A percentile compares a stretch with the other conserved stretches of the same genome.
Evolutionary conservation across 1,140 invertebrate genomes (phyloP).

Genomic region (Euschistus heros): DNA sequence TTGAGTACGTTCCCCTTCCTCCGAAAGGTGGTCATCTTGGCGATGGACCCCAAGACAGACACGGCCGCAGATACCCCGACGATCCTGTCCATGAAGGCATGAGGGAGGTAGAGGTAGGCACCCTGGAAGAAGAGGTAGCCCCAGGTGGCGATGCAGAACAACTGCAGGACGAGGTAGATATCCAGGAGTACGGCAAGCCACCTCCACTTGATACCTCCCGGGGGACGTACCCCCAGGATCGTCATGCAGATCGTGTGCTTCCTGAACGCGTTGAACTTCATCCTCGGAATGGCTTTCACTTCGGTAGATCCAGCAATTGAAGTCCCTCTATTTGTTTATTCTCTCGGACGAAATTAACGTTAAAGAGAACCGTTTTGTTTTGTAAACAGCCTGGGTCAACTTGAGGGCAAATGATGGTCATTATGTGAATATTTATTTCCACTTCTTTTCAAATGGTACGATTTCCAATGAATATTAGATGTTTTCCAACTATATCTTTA

Average conservation of each 20-base stretch:
- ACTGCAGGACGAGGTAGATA: neutral
- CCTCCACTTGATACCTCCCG: neutral
- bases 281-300: neutral
- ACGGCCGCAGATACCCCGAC: neutral
- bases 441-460: no score
- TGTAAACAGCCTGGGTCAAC: no score
- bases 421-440: no score
- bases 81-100: neutral
- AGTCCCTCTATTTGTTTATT: no score
- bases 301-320: no score
- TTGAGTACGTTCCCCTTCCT: neutral
- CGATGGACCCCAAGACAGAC: neutral
- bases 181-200: neutral
- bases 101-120: neutral
- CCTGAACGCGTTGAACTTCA: slow-evolving; percentile 1
- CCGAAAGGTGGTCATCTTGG: neutral
- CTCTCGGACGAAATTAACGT: no score
- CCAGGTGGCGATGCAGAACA: neutral
- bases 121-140: neutral
- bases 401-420: no score
- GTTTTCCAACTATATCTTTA: no score
- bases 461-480: no score
- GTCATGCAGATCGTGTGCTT: slow-evolving; percentile 2
- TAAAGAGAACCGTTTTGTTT: no score
- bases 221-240: neutral